Conservation (phyloP, 2,888 invertebrate genomes). For the Hydropsyche betteni region DNA sequence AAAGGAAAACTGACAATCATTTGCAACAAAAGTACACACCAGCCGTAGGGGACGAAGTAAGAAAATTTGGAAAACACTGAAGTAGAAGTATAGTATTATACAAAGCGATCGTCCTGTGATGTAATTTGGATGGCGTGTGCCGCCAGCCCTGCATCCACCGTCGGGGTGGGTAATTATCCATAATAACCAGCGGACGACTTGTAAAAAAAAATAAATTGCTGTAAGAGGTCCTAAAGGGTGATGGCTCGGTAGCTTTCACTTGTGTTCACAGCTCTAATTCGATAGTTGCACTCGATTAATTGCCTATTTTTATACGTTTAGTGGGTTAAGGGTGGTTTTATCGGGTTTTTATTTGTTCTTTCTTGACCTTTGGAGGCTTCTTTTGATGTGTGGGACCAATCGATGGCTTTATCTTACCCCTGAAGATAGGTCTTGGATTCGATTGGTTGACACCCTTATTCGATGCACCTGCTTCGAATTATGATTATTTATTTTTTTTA, state of each 20-base stretch:
- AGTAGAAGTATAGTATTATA: too few species aligned
- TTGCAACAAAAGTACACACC: too few species aligned
- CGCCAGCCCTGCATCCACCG: slow-evolving; percentile 38
- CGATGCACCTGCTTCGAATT: slow-evolving; percentile 20
- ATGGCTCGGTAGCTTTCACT: slow-evolving; percentile 35
- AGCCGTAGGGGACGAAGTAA: too few species aligned
- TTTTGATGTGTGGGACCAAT: not conserved
- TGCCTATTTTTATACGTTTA: not conserved
- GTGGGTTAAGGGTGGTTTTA: too few species aligned
- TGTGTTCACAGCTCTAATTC: slow-evolving; percentile 36
- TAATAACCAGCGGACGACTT: slow-evolving; percentile 27
- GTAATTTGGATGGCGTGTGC: slow-evolving; percentile 39
- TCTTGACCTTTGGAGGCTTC: not conserved
- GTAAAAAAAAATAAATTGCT: slow-evolving; percentile 10
- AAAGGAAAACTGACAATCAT: too few species aligned
- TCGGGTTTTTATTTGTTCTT: not conserved
- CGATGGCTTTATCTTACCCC: slow-evolving; percentile 19
- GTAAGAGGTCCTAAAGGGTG: slow-evolving; percentile 24
- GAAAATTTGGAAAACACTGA: too few species aligned
- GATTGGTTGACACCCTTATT: slow-evolving; percentile 8
- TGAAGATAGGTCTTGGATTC: not conserved
- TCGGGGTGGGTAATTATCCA: slow-evolving; percentile 36
- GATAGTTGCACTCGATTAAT: slow-evolving; percentile 9
- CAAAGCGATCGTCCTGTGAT: slow-evolving; percentile 9
- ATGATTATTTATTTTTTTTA: not conserved